phyloP scores from a whole-genome alignment of 2,113 vertebrate species.

The Otocyon megalotis region DNA sequence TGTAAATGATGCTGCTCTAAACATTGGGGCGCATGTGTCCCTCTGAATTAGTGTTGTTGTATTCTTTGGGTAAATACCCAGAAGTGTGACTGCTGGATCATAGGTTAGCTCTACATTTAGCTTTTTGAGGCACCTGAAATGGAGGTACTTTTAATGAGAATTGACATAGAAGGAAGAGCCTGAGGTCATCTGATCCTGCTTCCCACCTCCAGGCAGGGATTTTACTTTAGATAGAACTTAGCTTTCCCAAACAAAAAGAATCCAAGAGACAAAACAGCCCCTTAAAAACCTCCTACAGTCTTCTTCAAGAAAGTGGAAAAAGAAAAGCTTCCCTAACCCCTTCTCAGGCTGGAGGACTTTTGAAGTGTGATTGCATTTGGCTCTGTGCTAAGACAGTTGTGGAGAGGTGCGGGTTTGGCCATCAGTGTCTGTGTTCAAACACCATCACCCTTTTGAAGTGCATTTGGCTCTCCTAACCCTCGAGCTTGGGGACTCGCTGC shows the following conservation, averaged over 20 bases:
- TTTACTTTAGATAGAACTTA: neutral
- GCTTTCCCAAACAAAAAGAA: neutral
- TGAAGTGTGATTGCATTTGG: neutral
- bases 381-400: neutral
- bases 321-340: neutral
- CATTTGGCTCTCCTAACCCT: neutral
- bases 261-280: neutral
- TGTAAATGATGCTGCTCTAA: neutral
- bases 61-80: neutral
- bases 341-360: conserved; percentile 45
- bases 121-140: neutral
- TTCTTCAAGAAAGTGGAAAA: neutral
- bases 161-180: neutral
- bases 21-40: neutral
- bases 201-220: neutral
- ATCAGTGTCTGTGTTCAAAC: neutral
- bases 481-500: neutral
- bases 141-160: neutral
- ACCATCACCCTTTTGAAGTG: neutral
- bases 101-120: neutral
- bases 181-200: neutral
- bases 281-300: neutral
- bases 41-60: neutral
- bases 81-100: neutral
- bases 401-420: neutral